Base-by-base conservation (phyloP, 2,888 invertebrate genomes). In the Drosophila neotestacea region DNA sequence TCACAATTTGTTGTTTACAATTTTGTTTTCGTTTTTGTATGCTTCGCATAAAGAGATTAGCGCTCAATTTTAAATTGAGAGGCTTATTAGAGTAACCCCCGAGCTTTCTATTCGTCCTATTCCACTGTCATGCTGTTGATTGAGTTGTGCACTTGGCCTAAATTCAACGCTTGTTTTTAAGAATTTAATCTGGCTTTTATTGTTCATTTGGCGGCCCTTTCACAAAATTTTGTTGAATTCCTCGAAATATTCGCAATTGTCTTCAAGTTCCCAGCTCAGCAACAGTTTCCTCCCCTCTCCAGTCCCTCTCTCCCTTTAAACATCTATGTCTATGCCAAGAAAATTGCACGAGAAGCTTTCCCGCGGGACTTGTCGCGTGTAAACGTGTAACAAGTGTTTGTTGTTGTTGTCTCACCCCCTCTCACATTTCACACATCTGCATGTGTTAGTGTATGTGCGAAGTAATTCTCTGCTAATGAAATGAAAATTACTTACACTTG, bases 341-440 rank as follows among this genome's bases (percentile, higher is more conserved):
- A 80, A 85, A 85, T 85, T 79, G 81, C 79, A 73, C 61, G 70
- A 51, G 50, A 84, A 86, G 51, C 70, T 62, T 62, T 84, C 85
- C 79, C 85, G 69, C 54, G 82, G 84, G 86, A 71, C 44, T 62
- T 63, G 55, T 54, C 59, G 69, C 52, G 47, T 58, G 47, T 69
- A 41, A 39, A 39, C 56, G 59, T 61, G 41, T 39, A 52, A 51
- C 83, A 84, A 84, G 83, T 84, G 86, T 84, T 75, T 66, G 62
- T 58, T 41, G 13, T 28, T 16, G 28, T 47, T 22, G 22, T 22
- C 22, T 22, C 22, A 22, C 22, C 22, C 22, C 22, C 30, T 27
- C 27, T 22, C 39, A 5, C 16, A n/a, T 28, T 52, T 11, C 16
- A 6, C 51, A 46, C 48, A 52, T 38, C 22, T 22, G 28, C n/a